Percentiles rank a stretch among this genome's conserved stretches.
These are phyloP conservation scores for Todus mexicanus DNA, from an alignment of 2,797 vertebrate genomes.

Conservation along the genomic window DNA sequence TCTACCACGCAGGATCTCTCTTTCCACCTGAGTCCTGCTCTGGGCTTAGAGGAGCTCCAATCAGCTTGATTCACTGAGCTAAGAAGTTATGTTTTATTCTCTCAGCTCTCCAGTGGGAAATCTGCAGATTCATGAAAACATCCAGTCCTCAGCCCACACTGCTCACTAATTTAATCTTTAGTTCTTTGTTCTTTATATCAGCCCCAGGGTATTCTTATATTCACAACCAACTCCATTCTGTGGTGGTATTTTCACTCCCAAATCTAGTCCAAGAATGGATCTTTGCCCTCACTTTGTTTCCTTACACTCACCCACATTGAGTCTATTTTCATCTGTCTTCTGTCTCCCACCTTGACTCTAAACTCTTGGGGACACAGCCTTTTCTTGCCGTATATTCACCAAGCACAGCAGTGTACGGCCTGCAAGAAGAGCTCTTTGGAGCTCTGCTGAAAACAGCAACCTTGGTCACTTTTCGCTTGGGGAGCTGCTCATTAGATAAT, in stretches of 20 bases:
- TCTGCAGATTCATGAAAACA: constrained; percentile 12
- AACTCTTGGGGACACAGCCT: neutral
- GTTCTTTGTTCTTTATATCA: constrained; percentile 31
- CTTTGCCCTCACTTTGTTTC: neutral
- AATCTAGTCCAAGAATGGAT: neutral
- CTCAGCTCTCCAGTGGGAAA: neutral
- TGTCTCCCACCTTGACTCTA: neutral
- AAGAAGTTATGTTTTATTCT: constrained; percentile 16
- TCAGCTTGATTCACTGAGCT: neutral
- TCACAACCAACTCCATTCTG: neutral
- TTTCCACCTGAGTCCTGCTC: neutral
- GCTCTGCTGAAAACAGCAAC: neutral
- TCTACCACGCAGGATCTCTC: neutral
- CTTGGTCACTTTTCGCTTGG: neutral
- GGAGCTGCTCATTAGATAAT: neutral
- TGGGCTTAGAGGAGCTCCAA: neutral
- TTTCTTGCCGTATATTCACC: neutral
- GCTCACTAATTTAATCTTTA: constrained; percentile 11
- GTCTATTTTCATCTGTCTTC: constrained; percentile 1
- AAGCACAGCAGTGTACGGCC: neutral
- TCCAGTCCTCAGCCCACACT: neutral
- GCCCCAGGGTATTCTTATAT: neutral
- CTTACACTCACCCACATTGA: neutral
- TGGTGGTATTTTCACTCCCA: neutral
- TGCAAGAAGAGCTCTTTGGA: neutral